Conservation (phyloP, 2,888 invertebrate genomes). For the Heliconius ismenius region DNA sequence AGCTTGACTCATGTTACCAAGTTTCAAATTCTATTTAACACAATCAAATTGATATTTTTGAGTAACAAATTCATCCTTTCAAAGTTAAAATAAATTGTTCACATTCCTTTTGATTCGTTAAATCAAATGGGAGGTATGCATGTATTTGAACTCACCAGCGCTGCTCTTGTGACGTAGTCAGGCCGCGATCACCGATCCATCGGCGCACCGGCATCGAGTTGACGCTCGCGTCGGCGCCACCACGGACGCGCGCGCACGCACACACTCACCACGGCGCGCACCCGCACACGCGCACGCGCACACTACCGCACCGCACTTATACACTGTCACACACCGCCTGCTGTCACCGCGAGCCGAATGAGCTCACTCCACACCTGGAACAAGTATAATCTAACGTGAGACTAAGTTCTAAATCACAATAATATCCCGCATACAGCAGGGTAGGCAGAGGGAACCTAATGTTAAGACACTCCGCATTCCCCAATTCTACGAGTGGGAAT, state of each 20-base stretch:
- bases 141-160: slow-evolving; percentile 68
- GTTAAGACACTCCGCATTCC: too few relatives aligned
- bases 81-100: too few relatives aligned
- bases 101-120: not conserved
- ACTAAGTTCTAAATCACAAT: not conserved
- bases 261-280: slow-evolving; percentile 48
- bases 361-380: slow-evolving; percentile 42
- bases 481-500: not conserved
- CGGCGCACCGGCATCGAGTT: slow-evolving; percentile 77
- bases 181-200: slow-evolving; percentile 80
- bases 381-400: slow-evolving; percentile 31
- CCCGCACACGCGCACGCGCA: slow-evolving; percentile 22
- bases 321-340: slow-evolving; percentile 34
- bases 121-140: not conserved
- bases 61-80: too few relatives aligned
- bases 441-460: not conserved
- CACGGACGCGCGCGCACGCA: slow-evolving; percentile 57
- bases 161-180: slow-evolving; percentile 76
- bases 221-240: slow-evolving; percentile 71
- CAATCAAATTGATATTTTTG: not conserved
- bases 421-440: not conserved
- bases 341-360: slow-evolving; percentile 19
- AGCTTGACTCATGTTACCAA: too few relatives aligned
- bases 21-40: not conserved
- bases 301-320: slow-evolving; percentile 33